Base-by-base conservation (phyloP, 2,888 invertebrate genomes). In the Apocheima hispidaria region DNA sequence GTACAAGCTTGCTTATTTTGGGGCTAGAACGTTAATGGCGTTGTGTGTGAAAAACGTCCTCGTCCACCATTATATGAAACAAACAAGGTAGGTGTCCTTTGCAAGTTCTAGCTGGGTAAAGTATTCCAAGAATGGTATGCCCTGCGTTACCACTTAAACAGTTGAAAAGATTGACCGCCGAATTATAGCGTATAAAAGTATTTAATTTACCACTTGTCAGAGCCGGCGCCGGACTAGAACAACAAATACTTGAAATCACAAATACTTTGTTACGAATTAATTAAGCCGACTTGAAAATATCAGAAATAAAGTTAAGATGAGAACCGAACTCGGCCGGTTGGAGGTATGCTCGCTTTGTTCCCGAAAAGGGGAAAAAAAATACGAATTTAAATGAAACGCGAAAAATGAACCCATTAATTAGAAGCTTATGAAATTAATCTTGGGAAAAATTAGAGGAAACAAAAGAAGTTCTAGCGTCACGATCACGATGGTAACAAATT, bases 381-480 rank as follows among this genome's bases (percentile, higher is more conserved):
- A 49, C 36, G 28, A 59, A 43, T 62, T 63, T 63, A 58, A 65
- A 61, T 63, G 54, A 62, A 67, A 67, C 55, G 62, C 61, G 57
- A 65, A 55, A 63, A 67, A 69, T 61, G 51, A 58, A 60, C 56
- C 54, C 62, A 69, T 67, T 69, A 58, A 69, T 69, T 65, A 69
- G 63, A n/a, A 60, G 69, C 65, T 67, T 65, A 67, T 69, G 55
- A 65, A 69, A 69, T 65, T 67, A 63, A 65, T 69, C 62, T 50
- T 55, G 44, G 49, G 53, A 61, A 60, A 55, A 60, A 60, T 61
- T 56, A 51, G 55, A 38, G 49, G 54, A 46, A 56, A 55, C 55
- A 61, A 61, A 52, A 51, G 50, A 50, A 55, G 50, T 50, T 60
- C 38, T 46, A 30, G 26, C 56, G 56, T 56, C 56, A 61, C 49